phyloP scores from a whole-genome alignment of 2,888 invertebrate species.

The Sclerodermus sp. region DNA sequence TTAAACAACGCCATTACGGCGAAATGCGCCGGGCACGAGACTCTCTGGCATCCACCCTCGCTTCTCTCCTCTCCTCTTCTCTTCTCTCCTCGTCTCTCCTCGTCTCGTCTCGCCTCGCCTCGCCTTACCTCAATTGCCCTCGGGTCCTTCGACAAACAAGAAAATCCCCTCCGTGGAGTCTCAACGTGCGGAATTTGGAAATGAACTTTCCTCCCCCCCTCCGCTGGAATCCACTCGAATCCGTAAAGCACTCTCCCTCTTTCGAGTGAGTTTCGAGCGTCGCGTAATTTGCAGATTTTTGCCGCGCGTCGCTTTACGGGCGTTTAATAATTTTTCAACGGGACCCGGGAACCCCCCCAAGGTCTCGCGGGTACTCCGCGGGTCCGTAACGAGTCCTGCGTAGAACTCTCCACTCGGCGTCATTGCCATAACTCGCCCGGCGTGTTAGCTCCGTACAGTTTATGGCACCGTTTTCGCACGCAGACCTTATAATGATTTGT shows the following conservation, averaged over 20 bases:
- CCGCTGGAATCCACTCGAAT: too few species aligned
- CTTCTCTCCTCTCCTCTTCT: slow-evolving; percentile 1
- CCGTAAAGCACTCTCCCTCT: too few species aligned
- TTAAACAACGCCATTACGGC: slow-evolving; percentile 54
- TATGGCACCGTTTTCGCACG: slow-evolving; percentile 30
- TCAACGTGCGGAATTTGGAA: too few species aligned
- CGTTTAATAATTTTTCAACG: slow-evolving; percentile 1
- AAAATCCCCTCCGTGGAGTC: too few species aligned
- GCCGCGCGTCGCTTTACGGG: slow-evolving; percentile 7
- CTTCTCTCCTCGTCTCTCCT: slow-evolving; percentile 6
- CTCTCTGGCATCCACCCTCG: slow-evolving; percentile 2
- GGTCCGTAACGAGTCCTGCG: slow-evolving; percentile 37
- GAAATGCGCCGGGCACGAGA: slow-evolving; percentile 5
- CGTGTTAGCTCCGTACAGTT: slow-evolving; percentile 30
- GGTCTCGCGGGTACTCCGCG: slow-evolving; percentile 6
- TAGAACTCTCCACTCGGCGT: slow-evolving; percentile 31
- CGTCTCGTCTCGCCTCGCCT: too few species aligned
- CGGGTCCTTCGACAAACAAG: too few species aligned
- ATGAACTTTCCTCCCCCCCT: too few species aligned
- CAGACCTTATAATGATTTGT: slow-evolving; percentile 27
- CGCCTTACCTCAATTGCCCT: too few species aligned
- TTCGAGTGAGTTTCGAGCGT: slow-evolving; percentile 6
- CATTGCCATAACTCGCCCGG: slow-evolving; percentile 36
- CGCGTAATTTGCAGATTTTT: slow-evolving; percentile 9
- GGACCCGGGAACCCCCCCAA: slow-evolving; percentile 3